Base-by-base conservation (phyloP, 2,113 vertebrate species). In the Alexandromys fortis region DNA sequence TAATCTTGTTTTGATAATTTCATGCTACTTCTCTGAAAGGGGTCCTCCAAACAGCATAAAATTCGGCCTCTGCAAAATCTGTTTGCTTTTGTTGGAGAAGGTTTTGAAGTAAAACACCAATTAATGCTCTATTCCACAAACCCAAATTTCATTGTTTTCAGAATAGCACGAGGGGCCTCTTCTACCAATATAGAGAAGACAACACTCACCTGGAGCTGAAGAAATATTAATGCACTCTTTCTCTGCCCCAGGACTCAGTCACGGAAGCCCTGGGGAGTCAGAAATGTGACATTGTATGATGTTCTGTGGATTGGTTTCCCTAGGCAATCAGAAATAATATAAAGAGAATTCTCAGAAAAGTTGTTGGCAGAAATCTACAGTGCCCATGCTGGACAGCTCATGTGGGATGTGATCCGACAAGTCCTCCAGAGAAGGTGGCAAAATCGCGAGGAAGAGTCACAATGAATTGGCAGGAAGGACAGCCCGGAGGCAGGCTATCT, bases 291-390 rank as follows among this genome's bases (percentile, higher is more conserved):
- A 72, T n/a, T 87, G 21, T 70, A 28, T 49, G 58, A 52, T 61
- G 28, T 89, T 91, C n/a, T 65, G 8, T 45, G 33, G 24, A 81
- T 86, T 91, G 47, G 35, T 92, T 96, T 94, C 90, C 86, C 89
- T 93, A 92, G n/a, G 72, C 47, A 52, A 91, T 93, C 63, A 68
- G 28, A 92, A 91, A 90, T 24, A 85, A 70, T 63, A 86, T 24
- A 81, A 22, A 88, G 12, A 89, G 49, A 75, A 86, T 95, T 96
- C 77, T 96, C 47, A 86, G 91, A n/a, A 78, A 92, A 94, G 63
- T 55, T 58, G 13, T 9, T 86, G 45, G 22, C 47, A 82, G 63
- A 93, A 13, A 90, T 89, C 35, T 63, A 35, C 9, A 35, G 33
- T 94, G 8, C 12, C 67, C 61, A 81, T 30, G 30, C 22, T 78